phyloP scores from a whole-genome alignment of 2,113 vertebrate genomes.

The Trogon surrucura region DNA sequence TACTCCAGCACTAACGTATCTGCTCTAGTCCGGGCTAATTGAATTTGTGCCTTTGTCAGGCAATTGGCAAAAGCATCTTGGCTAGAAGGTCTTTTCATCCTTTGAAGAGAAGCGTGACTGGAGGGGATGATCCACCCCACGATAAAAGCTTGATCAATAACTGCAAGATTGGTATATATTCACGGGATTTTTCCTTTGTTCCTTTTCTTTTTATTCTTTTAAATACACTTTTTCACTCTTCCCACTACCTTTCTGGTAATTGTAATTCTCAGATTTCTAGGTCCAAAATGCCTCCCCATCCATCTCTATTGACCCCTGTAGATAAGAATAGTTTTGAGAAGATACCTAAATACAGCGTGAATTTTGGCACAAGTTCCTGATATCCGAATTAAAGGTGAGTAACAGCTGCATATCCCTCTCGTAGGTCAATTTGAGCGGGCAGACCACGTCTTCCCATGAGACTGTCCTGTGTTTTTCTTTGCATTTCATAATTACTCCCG shows the following conservation, averaged over 20 bases:
- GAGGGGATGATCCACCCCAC: not conserved
- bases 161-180: not conserved
- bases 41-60: not conserved
- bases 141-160: not conserved
- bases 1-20: not conserved
- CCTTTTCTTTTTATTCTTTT: not conserved
- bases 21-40: not conserved
- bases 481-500: not conserved
- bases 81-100: not conserved
- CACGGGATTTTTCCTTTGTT: not conserved
- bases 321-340: not conserved
- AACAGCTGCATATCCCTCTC: not conserved
- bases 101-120: not conserved
- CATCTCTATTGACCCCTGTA: not conserved
- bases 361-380: not conserved
- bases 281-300: not conserved
- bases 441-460: rapidly evolving
- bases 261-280: not conserved
- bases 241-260: not conserved
- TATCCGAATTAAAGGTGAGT: not conserved
- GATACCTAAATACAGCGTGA: not conserved
- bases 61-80: not conserved
- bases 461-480: not conserved
- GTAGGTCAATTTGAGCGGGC: not conserved
- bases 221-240: not conserved